A percentile compares a stretch with the other conserved stretches of the same genome.
Evolutionary conservation across 53 echinoderm and acorn worm species (phyloP).

Genomic region (Luidia sarsii): DNA sequence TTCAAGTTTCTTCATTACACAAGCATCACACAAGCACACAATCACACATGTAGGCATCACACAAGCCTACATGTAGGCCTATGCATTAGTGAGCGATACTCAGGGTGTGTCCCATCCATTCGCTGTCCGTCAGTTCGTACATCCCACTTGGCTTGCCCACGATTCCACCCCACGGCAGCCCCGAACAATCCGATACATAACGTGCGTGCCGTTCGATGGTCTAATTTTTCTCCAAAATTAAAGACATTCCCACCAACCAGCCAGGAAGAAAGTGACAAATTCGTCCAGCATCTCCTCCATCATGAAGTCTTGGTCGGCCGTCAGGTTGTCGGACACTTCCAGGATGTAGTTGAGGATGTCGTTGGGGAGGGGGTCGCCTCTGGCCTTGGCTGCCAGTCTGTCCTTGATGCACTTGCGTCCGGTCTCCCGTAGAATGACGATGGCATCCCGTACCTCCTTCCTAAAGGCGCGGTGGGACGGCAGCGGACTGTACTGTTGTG

Average conservation of each 20-base stretch:
- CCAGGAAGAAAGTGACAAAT: conserved; percentile 66
- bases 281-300: conserved; percentile 61
- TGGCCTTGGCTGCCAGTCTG: conserved; percentile 54
- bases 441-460: conserved; percentile 20
- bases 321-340: conserved; percentile 45
- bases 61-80: too few species aligned
- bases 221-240: too few species aligned
- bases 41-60: too few species aligned
- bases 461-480: conserved; percentile 19
- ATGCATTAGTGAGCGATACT: too few species aligned
- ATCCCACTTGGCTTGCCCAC: too few species aligned
- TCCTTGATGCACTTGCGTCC: conserved; percentile 49
- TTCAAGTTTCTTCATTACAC: too few species aligned
- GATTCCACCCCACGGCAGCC: too few species aligned
- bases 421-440: conserved; percentile 35
- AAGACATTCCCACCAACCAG: conserved; percentile 27
- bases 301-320: conserved; percentile 33
- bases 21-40: too few species aligned
- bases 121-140: too few species aligned
- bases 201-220: too few species aligned
- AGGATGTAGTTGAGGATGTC: conserved; percentile 65
- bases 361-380: conserved; percentile 42
- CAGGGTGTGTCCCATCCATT: too few species aligned
- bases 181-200: too few species aligned
- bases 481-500: conserved; percentile 43